Evolutionary conservation across 1,140 invertebrate genomes (phyloP).

Genomic region (Charaxes varanes): DNA sequence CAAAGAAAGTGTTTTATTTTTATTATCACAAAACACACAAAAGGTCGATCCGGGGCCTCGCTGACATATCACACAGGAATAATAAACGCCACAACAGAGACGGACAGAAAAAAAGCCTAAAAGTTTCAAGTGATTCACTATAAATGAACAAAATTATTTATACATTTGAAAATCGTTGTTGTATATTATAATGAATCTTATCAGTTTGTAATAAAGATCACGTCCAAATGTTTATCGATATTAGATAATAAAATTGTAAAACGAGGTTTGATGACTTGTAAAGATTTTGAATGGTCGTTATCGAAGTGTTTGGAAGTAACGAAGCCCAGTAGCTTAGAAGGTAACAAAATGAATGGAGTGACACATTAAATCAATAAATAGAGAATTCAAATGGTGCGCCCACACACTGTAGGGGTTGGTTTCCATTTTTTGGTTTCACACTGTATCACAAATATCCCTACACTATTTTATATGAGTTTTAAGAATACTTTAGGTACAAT

Average conservation of each 20-base stretch:
- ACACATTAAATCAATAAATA: slow-evolving; percentile 53
- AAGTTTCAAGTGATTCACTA: slow-evolving; percentile 53
- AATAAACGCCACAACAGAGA: slow-evolving; percentile 32
- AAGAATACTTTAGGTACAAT: too few species aligned
- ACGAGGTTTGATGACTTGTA: slow-evolving; percentile 40
- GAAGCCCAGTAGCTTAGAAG: slow-evolving; percentile 52
- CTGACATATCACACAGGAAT: slow-evolving; percentile 60
- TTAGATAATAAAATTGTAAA: slow-evolving; percentile 10
- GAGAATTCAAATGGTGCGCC: slow-evolving; percentile 49
- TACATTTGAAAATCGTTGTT: slow-evolving; percentile 6
- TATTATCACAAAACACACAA: slow-evolving; percentile 46
- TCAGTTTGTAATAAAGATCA: slow-evolving; percentile 28
- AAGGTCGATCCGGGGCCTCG: slow-evolving; percentile 33
- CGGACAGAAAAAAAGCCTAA: slow-evolving; percentile 30
- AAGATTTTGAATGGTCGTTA: slow-evolving; percentile 42
- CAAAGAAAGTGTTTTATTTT: slow-evolving; percentile 48
- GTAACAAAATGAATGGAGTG: slow-evolving; percentile 48
- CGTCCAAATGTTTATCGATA: slow-evolving; percentile 5
- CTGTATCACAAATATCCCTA: too few species aligned
- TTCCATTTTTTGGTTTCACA: slow-evolving; percentile 30
- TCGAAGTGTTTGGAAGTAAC: slow-evolving; percentile 29
- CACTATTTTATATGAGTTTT: too few species aligned
- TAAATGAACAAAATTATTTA: slow-evolving; percentile 22
- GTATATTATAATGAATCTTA: slow-evolving; percentile 22
- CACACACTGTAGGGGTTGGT: slow-evolving; percentile 37